Evolutionary conservation across 2,113 vertebrate species (phyloP), one percentile per base, ranked within the genome.

Genomic region (Piprites chloris): DNA sequence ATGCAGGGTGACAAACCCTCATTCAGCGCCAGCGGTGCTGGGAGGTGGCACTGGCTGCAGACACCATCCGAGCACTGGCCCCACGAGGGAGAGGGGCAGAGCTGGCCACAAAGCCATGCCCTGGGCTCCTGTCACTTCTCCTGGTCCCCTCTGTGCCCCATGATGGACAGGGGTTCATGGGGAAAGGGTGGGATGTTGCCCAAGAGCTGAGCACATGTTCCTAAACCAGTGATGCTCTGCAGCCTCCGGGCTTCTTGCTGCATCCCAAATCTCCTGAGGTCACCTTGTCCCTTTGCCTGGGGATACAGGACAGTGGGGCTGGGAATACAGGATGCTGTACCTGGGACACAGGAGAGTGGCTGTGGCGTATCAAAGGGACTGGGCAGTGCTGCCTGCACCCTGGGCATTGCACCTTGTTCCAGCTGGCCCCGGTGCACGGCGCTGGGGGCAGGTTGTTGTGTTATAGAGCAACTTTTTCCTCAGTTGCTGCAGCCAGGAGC

Each of bases 371-470:
- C 0, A 2, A 1, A 37, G 61, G 49, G 42, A 5, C n/a, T 27
- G 13, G 24, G 55, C 11, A 24, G 39, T 56, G 74, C 11, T 18
- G 30, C 71, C 22, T 62, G 52, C 33, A 24, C 39, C 41, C 37
- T 42, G 28, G 35, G 22, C 55, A 4, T 46, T 21, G 0, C 27
- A 13, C 10, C 44, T 37, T 28, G 17, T 8, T 2, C 55, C 37
- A 5, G 8, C 14, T 11, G 35, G 24, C 27, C 9, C 26, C 5
- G 1, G 37, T 44, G 9, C 39, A 41, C 0, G 0, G 9, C 11
- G 58, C 4, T 73, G 49, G 66, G 37, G 59, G 33, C n/a, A 10
- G 66, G 33, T 88, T 55, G 3, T 39, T 6, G 0, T 30, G 20
- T 58, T 27, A 4, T 0, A 33, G 47, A 65, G 44, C 53, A 44